phyloP scores from a whole-genome alignment of 2,113 vertebrate genomes.

The Osmerus mordax region DNA sequence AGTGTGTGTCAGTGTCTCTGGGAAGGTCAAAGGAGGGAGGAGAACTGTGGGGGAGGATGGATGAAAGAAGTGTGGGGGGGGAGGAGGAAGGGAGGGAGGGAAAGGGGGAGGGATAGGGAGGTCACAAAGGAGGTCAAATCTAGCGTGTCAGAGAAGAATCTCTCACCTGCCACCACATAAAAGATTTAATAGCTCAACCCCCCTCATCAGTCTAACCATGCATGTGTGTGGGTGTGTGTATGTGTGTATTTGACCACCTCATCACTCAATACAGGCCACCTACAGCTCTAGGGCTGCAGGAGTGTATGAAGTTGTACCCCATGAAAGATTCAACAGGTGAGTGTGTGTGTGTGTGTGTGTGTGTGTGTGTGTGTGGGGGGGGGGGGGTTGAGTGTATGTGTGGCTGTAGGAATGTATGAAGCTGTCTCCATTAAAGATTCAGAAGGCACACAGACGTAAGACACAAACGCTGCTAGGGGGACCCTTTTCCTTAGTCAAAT shows the following conservation, averaged over 20 bases:
- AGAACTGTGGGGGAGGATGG: too few species aligned
- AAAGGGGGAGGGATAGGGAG: slow-evolving; percentile 42
- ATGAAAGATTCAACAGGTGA: slow-evolving; percentile 69
- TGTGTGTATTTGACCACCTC: slow-evolving; percentile 18
- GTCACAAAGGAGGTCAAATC: slow-evolving; percentile 55
- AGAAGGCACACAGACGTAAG: slow-evolving; percentile 64
- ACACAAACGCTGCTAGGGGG: slow-evolving; percentile 56
- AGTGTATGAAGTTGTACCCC: slow-evolving; percentile 53
- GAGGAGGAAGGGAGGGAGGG: slow-evolving; percentile 5
- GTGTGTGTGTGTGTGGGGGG: too few species aligned
- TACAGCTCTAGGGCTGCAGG: slow-evolving; percentile 34
- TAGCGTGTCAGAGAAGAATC: slow-evolving; percentile 65
- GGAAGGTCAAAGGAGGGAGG: slow-evolving; percentile 16
- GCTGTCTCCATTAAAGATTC: slow-evolving; percentile 68
- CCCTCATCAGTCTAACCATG: slow-evolving; percentile 61
- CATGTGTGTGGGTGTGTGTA: slow-evolving; percentile 36
- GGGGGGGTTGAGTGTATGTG: background rate
- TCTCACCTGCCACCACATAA: slow-evolving; percentile 64
- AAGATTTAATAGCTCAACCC: slow-evolving; percentile 64
- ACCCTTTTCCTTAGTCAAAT: slow-evolving; percentile 9
- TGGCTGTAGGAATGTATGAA: slow-evolving; percentile 16
- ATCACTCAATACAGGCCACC: slow-evolving; percentile 43
- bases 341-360: slow-evolving; percentile 4
- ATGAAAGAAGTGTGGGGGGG: background rate
- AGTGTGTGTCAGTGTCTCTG: slow-evolving; percentile 9